phyloP scores from a whole-genome alignment of 2,888 invertebrate genomes.

The Miltochrista miniata region DNA sequence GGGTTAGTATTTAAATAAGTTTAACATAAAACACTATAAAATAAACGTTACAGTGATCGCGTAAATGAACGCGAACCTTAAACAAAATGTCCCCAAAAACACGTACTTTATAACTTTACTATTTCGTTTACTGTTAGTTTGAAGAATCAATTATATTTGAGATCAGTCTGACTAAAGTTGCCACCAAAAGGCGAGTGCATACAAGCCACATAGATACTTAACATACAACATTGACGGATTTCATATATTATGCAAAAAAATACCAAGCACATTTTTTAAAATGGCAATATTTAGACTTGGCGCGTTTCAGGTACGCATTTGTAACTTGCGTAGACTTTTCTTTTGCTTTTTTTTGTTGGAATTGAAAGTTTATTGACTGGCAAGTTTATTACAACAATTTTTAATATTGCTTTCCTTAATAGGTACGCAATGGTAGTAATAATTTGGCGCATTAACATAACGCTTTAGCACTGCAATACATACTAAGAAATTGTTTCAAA shows the following conservation, averaged over 20 bases:
- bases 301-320: conserved; percentile 46
- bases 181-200: conserved; percentile 53
- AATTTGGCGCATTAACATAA: too few relatives aligned
- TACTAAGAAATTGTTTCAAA: too few relatives aligned
- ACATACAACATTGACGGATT: conserved; percentile 25
- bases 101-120: not conserved
- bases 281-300: conserved; percentile 51
- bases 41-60: conserved; percentile 16
- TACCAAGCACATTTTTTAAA: conserved; percentile 32
- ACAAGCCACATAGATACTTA: conserved; percentile 33
- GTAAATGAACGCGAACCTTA: conserved; percentile 15
- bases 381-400: too few relatives aligned
- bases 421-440: not conserved
- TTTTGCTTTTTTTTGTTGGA: conserved; percentile 6
- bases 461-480: too few relatives aligned
- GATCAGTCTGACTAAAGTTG: conserved; percentile 66
- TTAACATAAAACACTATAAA: conserved; percentile 21
- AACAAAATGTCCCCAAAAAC: conserved; percentile 5
- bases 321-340: conserved; percentile 31
- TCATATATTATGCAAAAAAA: conserved; percentile 48
- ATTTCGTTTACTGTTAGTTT: conserved; percentile 18
- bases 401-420: too few relatives aligned
- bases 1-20: conserved; percentile 27
- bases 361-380: conserved; percentile 14
- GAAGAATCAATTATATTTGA: conserved; percentile 36